A percentile compares a stretch with the other conserved stretches of the same genome.
phyloP scores from a whole-genome alignment of 2,888 invertebrate genomes.

The Himalopsyche japonica region DNA sequence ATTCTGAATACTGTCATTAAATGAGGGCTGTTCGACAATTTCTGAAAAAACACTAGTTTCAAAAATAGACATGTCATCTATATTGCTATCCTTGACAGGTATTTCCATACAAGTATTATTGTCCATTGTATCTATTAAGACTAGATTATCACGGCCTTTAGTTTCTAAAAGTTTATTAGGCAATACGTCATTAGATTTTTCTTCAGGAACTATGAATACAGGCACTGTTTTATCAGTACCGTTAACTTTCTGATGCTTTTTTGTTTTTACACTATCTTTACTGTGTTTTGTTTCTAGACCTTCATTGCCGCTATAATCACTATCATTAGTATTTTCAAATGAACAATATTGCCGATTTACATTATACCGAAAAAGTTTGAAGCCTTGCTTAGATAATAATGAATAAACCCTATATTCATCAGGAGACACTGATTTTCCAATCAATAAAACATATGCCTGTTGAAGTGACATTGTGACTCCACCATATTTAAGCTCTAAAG shows the following conservation, averaged over 20 bases:
- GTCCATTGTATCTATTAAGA: neutral
- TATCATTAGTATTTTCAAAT: conserved; percentile 5
- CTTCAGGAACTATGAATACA: too few species aligned
- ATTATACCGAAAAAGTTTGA: conserved; percentile 58
- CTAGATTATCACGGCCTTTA: neutral
- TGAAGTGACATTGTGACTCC: conserved; percentile 65
- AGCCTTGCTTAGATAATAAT: conserved; percentile 61
- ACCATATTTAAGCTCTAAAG: conserved; percentile 61
- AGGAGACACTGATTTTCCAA: conserved; percentile 49
- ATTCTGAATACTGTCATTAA: neutral
- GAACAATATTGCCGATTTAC: conserved; percentile 15
- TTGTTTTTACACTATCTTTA: neutral
- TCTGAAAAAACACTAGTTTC: neutral
- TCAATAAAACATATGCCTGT: conserved; percentile 64
- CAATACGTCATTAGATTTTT: neutral
- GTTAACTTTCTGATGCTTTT: neutral
- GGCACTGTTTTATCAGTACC: neutral
- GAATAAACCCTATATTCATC: conserved; percentile 64
- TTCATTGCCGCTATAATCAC: neutral
- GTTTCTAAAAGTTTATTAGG: neutral
- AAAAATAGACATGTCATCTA: neutral
- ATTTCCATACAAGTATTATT: neutral
- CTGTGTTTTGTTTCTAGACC: neutral
- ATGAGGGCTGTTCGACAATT: neutral
- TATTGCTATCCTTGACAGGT: neutral